Percentiles rank a stretch among this genome's conserved stretches.
These are phyloP conservation scores for Ceramica pisi DNA, from an alignment of 2,888 invertebrate species.

Conservation along the genomic window DNA sequence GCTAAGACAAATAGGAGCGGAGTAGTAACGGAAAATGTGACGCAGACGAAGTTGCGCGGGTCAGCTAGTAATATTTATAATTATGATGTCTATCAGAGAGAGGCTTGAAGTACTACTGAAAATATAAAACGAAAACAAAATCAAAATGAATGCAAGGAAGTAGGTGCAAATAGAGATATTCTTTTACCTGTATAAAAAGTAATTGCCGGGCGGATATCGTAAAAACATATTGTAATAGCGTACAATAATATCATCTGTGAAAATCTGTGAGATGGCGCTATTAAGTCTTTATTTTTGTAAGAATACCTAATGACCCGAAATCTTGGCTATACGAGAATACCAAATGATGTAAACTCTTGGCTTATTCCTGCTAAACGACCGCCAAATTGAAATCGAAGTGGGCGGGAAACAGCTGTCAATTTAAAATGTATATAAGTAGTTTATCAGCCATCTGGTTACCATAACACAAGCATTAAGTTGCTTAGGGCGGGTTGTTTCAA, in stretches of 20 bases:
- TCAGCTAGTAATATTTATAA: too few relatives aligned
- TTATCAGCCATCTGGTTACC: too few relatives aligned
- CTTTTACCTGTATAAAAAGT: constrained; percentile 6
- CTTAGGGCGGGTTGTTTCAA: too few relatives aligned
- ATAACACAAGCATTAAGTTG: too few relatives aligned
- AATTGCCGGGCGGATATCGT: constrained; percentile 13
- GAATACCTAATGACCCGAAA: not conserved
- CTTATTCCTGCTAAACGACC: not conserved
- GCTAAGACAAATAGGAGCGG: too few relatives aligned
- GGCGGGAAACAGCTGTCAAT: not conserved
- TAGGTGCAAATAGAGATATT: not conserved
- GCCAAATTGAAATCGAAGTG: constrained; percentile 7
- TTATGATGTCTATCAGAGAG: not conserved
- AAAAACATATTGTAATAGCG: constrained; percentile 18
- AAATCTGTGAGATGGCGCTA: not conserved
- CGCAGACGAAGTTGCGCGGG: too few relatives aligned
- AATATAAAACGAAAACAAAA: not conserved
- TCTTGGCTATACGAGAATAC: too few relatives aligned
- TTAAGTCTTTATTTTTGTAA: not conserved
- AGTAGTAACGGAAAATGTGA: too few relatives aligned
- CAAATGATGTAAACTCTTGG: not conserved
- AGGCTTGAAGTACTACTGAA: not conserved
- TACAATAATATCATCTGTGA: constrained; percentile 6
- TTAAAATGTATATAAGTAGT: too few relatives aligned
- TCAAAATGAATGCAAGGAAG: not conserved